phyloP scores from a whole-genome alignment of 2,113 vertebrate species.

The Hippocampus comes region DNA sequence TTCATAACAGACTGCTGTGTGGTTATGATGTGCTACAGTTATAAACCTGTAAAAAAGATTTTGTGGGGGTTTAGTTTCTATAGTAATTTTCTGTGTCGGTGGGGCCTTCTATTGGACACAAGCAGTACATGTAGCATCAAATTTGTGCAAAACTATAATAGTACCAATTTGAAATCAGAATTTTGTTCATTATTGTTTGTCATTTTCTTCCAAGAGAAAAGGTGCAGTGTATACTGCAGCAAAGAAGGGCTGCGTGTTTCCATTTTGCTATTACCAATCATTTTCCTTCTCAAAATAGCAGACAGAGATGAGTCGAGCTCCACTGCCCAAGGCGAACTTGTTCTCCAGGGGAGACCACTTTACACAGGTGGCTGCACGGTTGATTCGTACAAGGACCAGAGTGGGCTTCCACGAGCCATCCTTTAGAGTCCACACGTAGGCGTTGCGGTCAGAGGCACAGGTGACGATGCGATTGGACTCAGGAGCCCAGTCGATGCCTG shows the following conservation, averaged over 20 bases:
- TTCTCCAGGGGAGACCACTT: conserved; percentile 80
- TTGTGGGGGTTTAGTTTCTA: not conserved
- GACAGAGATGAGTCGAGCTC: conserved; percentile 75
- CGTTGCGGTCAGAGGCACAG: conserved; percentile 76
- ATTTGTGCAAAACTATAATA: not conserved
- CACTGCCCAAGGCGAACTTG: conserved; percentile 79
- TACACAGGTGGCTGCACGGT: conserved; percentile 78
- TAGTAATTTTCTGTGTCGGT: not conserved
- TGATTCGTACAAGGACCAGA: conserved; percentile 77
- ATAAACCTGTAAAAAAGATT: not conserved
- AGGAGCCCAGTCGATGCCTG: conserved; percentile 79
- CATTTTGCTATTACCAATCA: conserved; percentile 69
- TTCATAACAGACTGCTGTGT: not conserved
- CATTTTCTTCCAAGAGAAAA: not conserved
- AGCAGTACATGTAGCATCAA: not conserved
- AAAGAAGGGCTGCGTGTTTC: not conserved
- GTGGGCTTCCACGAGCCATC: conserved; percentile 78
- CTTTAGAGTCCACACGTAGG: conserved; percentile 78
- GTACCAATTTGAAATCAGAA: not conserved
- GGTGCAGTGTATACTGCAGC: not conserved
- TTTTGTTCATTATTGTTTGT: too few relatives aligned
- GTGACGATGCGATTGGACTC: conserved; percentile 79
- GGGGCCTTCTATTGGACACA: not conserved
- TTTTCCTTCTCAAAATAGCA: conserved; percentile 83
- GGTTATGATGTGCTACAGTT: not conserved